phyloP scores from a whole-genome alignment of 2,888 invertebrate species.

The Nomada hirtipes region DNA sequence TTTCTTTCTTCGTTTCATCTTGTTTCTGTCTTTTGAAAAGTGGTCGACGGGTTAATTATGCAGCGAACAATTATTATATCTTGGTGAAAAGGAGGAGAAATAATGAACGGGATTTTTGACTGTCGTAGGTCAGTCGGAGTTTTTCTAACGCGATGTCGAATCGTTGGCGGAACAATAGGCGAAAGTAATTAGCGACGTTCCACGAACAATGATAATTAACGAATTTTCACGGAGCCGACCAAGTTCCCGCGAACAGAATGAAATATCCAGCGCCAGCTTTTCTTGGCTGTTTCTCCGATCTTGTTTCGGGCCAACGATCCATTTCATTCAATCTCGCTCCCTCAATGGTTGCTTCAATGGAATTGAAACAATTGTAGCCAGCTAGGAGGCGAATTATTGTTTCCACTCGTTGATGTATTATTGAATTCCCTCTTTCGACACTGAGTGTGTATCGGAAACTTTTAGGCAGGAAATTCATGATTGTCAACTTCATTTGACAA shows the following conservation, averaged over 20 bases:
- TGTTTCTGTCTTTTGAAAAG: not conserved
- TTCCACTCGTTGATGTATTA: constrained; percentile 24
- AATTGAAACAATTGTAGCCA: constrained; percentile 36
- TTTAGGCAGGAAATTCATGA: not conserved
- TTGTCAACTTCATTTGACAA: too few species aligned
- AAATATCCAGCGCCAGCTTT: constrained; percentile 44
- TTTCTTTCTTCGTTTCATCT: not conserved
- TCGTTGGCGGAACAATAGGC: constrained; percentile 29
- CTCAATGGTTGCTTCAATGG: constrained; percentile 19
- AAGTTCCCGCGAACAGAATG: constrained; percentile 34
- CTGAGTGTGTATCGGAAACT: not conserved
- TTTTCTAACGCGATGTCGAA: constrained; percentile 34
- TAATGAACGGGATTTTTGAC: not conserved
- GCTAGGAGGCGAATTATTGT: constrained; percentile 26
- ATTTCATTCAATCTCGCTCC: constrained; percentile 29
- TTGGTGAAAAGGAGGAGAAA: not conserved
- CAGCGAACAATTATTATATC: not conserved
- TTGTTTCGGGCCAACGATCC: constrained; percentile 37
- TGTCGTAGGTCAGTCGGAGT: constrained; percentile 6
- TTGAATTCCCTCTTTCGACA: constrained; percentile 18
- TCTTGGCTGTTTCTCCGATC: constrained; percentile 24
- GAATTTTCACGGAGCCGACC: constrained; percentile 33
- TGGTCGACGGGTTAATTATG: constrained; percentile 9
- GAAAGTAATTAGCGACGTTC: constrained; percentile 46
- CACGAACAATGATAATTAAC: constrained; percentile 50